Percentiles rank a stretch among this genome's conserved stretches.
phyloP scores from a whole-genome alignment of 2,888 invertebrate genomes.

The Dolomedes plantarius region DNA sequence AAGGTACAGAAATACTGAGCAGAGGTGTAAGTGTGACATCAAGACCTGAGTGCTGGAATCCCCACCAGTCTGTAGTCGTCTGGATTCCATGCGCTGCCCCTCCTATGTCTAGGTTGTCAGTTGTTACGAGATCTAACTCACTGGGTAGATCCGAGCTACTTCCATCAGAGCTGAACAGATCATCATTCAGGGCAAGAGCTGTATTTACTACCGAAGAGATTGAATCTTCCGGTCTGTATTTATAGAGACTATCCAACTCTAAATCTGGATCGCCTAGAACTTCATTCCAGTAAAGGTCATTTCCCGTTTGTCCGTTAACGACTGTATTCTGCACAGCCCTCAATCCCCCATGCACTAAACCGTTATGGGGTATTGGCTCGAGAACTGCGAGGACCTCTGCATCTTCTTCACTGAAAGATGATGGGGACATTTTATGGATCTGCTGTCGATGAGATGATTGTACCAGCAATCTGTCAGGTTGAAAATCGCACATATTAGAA shows the following conservation, averaged over 20 bases:
- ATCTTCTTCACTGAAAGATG: slow-evolving; percentile 1
- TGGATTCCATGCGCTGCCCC: slow-evolving; percentile 11
- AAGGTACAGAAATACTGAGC: slow-evolving; percentile 72
- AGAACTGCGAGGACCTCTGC: slow-evolving; percentile 46
- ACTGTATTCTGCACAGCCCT: slow-evolving; percentile 2
- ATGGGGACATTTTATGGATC: slow-evolving; percentile 17
- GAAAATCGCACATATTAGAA: slow-evolving; percentile 50
- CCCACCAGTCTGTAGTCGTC: slow-evolving; percentile 70
- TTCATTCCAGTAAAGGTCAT: slow-evolving; percentile 73
- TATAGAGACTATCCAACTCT: slow-evolving; percentile 71
- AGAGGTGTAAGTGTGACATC: slow-evolving; percentile 66
- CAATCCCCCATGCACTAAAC: slow-evolving; percentile 4
- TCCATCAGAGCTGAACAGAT: slow-evolving; percentile 70
- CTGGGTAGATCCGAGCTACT: slow-evolving; percentile 66
- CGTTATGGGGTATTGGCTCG: slow-evolving; percentile 52
- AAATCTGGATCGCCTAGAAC: slow-evolving; percentile 73
- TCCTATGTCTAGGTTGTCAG: slow-evolving; percentile 46
- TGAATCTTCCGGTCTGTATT: slow-evolving; percentile 67
- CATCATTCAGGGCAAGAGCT: slow-evolving; percentile 65
- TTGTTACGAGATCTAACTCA: slow-evolving; percentile 56
- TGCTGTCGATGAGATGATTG: slow-evolving; percentile 19
- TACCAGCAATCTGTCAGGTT: slow-evolving; percentile 38
- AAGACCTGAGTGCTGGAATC: slow-evolving; percentile 62
- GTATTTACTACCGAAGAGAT: slow-evolving; percentile 69
- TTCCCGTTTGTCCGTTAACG: slow-evolving; percentile 36